phyloP scores from a whole-genome alignment of 2,888 invertebrate species.

The Neoscelio sp. region DNA sequence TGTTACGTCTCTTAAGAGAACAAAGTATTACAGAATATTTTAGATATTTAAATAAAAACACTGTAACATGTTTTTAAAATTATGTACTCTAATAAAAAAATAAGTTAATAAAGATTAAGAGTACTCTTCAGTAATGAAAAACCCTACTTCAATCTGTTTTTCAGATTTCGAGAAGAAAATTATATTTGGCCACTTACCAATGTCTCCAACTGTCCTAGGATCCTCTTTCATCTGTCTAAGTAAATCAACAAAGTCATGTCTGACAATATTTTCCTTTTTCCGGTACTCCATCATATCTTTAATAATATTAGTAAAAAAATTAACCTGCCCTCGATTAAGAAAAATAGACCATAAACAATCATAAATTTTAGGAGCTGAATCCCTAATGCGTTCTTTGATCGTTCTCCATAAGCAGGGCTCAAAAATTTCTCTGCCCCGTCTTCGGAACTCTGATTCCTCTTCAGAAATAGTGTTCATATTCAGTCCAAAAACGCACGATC shows the following conservation, averaged over 20 bases:
- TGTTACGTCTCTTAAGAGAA: too few species aligned
- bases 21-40: too few species aligned
- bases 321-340: constrained; percentile 69
- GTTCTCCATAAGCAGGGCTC: constrained; percentile 55
- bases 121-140: too few species aligned
- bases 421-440: constrained; percentile 78
- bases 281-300: constrained; percentile 79
- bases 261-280: constrained; percentile 77
- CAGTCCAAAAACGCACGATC: constrained; percentile 82
- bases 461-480: constrained; percentile 80
- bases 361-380: constrained; percentile 70
- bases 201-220: constrained; percentile 67
- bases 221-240: constrained; percentile 78
- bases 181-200: too few species aligned
- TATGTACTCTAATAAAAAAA: too few species aligned
- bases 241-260: constrained; percentile 83
- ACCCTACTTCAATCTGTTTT: too few species aligned
- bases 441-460: constrained; percentile 79
- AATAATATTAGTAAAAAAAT: constrained; percentile 78
- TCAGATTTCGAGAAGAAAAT: too few species aligned
- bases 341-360: constrained; percentile 62
- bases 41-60: too few species aligned
- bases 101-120: too few species aligned
- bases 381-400: constrained; percentile 66
- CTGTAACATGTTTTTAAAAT: too few species aligned